These are phyloP conservation scores for Zosterops borbonicus DNA, from an alignment of 2,113 vertebrate species.

Conservation along the genomic window DNA sequence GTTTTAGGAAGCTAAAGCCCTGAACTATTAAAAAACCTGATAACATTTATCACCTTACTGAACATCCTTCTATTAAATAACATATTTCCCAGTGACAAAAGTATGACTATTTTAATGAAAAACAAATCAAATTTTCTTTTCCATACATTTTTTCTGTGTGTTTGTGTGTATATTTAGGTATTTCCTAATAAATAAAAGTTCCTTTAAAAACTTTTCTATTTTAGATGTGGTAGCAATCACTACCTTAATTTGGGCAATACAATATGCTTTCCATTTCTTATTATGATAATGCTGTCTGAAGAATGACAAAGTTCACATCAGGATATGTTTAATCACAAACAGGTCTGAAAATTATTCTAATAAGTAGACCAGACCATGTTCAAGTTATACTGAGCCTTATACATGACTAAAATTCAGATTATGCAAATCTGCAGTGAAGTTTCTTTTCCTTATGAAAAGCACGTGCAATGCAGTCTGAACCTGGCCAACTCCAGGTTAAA, in stretches of 20 bases:
- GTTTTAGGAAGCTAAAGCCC: neutral
- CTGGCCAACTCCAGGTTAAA: neutral
- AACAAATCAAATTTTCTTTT: neutral
- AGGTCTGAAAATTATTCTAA: neutral
- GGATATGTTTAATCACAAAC: neutral
- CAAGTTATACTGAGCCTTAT: neutral
- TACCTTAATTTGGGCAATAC: neutral
- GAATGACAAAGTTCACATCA: neutral
- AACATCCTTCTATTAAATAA: neutral
- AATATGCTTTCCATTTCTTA: neutral
- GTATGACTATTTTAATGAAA: neutral
- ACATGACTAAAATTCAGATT: neutral
- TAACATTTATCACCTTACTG: neutral
- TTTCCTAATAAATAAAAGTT: neutral
- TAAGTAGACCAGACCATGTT: neutral
- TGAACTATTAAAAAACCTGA: neutral
- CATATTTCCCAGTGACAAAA: neutral
- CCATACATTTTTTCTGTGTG: neutral
- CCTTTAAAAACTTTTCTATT: neutral
- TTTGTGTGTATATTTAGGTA: neutral
- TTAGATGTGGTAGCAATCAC: neutral
- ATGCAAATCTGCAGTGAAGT: neutral
- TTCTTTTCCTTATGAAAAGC: neutral
- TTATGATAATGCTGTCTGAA: neutral
- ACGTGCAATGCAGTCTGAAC: neutral